Conservation (phyloP, 2,113 vertebrate species). For the Gobius niger region DNA sequence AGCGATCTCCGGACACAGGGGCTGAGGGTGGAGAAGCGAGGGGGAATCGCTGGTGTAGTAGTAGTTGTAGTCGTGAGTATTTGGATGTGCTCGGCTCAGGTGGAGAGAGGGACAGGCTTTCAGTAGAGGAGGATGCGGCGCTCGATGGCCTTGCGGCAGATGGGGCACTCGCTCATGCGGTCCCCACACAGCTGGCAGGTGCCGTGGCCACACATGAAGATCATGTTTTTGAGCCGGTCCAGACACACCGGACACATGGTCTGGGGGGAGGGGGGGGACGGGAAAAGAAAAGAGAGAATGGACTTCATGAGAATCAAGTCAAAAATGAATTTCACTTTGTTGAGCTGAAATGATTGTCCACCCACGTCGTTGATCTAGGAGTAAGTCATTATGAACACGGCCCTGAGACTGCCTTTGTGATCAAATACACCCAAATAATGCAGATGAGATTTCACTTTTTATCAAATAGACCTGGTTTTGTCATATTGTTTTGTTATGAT, state of each 20-base stretch:
- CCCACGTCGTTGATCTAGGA: too few species aligned
- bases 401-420: too few species aligned
- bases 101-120: constrained; percentile 33
- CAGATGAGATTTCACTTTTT: too few species aligned
- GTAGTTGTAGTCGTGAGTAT: constrained; percentile 45
- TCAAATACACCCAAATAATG: too few species aligned
- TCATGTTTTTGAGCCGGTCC: constrained; percentile 99
- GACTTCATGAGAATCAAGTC: background rate
- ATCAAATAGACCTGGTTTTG: too few species aligned
- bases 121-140: constrained; percentile 96
- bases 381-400: too few species aligned
- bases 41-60: constrained; percentile 17
- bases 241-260: constrained; percentile 98
- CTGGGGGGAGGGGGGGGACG: constrained; percentile 64
- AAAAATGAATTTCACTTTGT: too few species aligned
- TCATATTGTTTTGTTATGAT: too few species aligned
- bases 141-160: constrained; percentile 98
- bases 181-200: constrained; percentile 98
- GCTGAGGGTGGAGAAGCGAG: constrained; percentile 37
- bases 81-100: constrained; percentile 25
- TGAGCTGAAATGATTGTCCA: too few species aligned
- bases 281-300: background rate
- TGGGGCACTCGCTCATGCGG: constrained; percentile 98
- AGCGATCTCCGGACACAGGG: constrained; percentile 32
- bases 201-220: constrained; percentile 98